Conservation (phyloP, 2,797 vertebrate species). For the Heteromormyrus szaboi region DNA sequence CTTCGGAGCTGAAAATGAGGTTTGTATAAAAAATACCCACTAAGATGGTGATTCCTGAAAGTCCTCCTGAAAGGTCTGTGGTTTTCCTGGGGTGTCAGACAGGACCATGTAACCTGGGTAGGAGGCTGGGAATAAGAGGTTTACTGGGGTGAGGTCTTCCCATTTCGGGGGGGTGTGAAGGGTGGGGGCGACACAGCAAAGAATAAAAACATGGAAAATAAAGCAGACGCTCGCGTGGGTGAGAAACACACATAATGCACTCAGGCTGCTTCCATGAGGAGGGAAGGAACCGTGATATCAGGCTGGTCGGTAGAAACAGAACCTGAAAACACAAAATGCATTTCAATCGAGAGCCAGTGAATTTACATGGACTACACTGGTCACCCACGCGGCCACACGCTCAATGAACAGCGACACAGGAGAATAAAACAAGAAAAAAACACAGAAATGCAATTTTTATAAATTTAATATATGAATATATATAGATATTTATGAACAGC, state of each 20-base stretch:
- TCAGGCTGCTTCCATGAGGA: not conserved
- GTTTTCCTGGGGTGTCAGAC: not conserved
- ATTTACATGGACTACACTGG: not conserved
- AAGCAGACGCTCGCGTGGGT: not conserved
- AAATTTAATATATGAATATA: conserved; percentile 83
- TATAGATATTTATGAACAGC: conserved; percentile 79
- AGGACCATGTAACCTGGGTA: not conserved
- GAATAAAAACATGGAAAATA: not conserved
- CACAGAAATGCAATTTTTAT: conserved; percentile 56
- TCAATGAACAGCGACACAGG: not conserved
- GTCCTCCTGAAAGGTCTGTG: not conserved
- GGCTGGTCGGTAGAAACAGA: not conserved
- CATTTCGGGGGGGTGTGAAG: not conserved
- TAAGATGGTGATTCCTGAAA: not conserved
- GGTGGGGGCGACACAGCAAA: not conserved
- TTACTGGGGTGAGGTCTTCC: not conserved
- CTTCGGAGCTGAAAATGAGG: not conserved
- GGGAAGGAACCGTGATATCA: not conserved
- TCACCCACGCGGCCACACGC: not conserved
- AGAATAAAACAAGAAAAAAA: not conserved
- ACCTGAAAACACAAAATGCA: not conserved
- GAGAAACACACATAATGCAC: not conserved
- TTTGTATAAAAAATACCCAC: not conserved
- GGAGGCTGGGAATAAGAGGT: not conserved
- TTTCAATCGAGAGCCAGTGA: not conserved